Evolutionary conservation across 1,140 invertebrate species (phyloP).

Genomic region (Psix sp.): DNA sequence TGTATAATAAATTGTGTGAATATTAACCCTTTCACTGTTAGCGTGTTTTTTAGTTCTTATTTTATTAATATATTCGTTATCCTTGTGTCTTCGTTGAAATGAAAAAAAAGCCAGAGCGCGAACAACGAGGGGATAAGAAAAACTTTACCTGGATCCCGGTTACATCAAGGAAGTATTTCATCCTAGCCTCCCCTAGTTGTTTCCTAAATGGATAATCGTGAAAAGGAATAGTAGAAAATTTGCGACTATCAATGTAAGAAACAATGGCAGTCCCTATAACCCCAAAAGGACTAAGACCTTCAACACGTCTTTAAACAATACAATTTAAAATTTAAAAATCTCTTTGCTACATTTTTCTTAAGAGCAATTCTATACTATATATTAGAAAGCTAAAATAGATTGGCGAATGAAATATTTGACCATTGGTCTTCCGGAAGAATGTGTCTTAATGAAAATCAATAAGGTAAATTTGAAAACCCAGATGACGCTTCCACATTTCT

Average conservation of each 20-base stretch:
- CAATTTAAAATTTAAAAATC: too few relatives aligned
- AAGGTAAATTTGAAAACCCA: background rate
- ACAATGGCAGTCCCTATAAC: background rate
- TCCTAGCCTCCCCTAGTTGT: background rate
- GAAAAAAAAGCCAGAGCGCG: background rate
- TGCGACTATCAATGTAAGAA: background rate
- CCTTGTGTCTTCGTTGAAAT: background rate
- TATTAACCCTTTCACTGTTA: background rate
- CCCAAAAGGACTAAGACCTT: too few relatives aligned
- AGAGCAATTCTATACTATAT: too few relatives aligned
- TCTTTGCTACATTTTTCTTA: too few relatives aligned
- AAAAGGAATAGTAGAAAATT: background rate
- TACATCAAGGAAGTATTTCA: background rate
- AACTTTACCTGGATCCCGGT: background rate
- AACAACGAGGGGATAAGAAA: background rate
- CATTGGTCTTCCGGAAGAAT: too few relatives aligned
- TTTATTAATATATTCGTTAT: background rate
- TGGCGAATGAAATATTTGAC: too few relatives aligned
- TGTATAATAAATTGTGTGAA: slow-evolving; percentile 5
- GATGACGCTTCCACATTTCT: too few relatives aligned
- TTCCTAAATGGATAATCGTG: background rate
- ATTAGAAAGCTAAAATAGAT: too few relatives aligned
- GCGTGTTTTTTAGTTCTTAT: background rate
- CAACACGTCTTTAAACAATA: too few relatives aligned
- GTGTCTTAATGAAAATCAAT: background rate